phyloP scores from a whole-genome alignment of 2,113 vertebrate genomes.

The Cisticola juncidis region DNA sequence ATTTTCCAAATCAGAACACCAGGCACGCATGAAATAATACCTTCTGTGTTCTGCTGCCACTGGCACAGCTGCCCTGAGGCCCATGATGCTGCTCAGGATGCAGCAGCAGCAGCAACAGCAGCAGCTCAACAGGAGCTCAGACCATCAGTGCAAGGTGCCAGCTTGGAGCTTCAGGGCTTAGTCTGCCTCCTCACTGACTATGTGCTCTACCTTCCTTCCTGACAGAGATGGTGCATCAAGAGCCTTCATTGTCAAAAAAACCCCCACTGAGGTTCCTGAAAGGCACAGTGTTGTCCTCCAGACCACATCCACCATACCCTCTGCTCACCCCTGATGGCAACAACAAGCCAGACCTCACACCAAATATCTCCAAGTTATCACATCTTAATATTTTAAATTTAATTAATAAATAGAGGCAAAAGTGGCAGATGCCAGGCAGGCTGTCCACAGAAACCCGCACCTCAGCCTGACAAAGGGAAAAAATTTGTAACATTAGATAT shows the following conservation, averaged over 20 bases:
- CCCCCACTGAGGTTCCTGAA: accelerated
- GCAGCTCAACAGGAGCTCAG: background rate
- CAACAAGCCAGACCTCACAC: background rate
- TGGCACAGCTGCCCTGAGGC: background rate
- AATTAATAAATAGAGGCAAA: background rate
- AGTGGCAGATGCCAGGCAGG: background rate
- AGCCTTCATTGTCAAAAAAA: background rate
- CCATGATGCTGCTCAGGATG: accelerated
- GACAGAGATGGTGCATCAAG: accelerated
- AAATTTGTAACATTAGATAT: conserved; percentile 58
- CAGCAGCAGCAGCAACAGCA: background rate
- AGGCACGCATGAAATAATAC: background rate
- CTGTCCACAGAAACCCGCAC: background rate
- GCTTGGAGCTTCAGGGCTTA: background rate
- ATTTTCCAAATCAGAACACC: background rate
- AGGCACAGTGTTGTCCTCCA: background rate
- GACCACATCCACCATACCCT: accelerated
- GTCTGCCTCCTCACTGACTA: background rate
- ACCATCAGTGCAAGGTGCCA: too few species aligned
- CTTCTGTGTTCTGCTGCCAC: background rate
- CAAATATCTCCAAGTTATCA: background rate
- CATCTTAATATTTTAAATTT: background rate
- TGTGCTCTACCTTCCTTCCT: background rate
- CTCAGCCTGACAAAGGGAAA: conserved; percentile 60
- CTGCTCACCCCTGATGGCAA: accelerated